Evolutionary conservation across 2,888 invertebrate genomes (phyloP).

Genomic region (Subacronicta megacephala): DNA sequence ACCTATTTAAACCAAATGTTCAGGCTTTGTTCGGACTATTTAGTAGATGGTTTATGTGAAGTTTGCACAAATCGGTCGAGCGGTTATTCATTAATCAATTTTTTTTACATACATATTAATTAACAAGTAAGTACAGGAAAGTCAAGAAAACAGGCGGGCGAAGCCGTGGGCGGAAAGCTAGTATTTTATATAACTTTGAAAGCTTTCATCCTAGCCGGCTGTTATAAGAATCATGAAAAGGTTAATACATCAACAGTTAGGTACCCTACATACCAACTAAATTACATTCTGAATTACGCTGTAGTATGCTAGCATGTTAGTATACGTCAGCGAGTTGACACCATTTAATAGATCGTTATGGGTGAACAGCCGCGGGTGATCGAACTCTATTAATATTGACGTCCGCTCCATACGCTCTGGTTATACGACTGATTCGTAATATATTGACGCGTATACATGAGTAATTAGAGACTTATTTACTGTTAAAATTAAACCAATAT

Average conservation of each 20-base stretch:
- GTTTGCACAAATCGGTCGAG: too few relatives aligned
- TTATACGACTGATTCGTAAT: conserved; percentile 27
- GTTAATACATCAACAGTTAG: not conserved
- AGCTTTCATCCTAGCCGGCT: too few relatives aligned
- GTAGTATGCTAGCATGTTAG: conserved; percentile 5
- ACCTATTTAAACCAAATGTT: too few relatives aligned
- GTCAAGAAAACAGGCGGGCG: too few relatives aligned
- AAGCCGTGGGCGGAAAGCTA: too few relatives aligned
- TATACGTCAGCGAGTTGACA: conserved; percentile 30
- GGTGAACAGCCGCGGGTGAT: conserved; percentile 48
- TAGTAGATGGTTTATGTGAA: too few relatives aligned
- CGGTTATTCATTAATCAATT: too few relatives aligned
- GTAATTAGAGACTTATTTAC: not conserved
- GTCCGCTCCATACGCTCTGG: conserved; percentile 8
- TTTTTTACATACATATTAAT: too few relatives aligned
- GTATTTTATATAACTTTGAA: too few relatives aligned
- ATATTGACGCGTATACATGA: conserved; percentile 18
- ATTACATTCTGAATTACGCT: not conserved
- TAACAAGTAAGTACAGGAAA: too few relatives aligned
- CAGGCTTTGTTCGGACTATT: too few relatives aligned
- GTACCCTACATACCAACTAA: not conserved
- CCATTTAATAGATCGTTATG: conserved; percentile 46
- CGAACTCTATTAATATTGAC: conserved; percentile 46
- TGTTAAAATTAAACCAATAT: too few relatives aligned
- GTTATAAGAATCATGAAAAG: not conserved